Evolutionary conservation across 2,113 vertebrate genomes (phyloP), one percentile per base, ranked within the genome.

Genomic region (Cariama cristata): DNA sequence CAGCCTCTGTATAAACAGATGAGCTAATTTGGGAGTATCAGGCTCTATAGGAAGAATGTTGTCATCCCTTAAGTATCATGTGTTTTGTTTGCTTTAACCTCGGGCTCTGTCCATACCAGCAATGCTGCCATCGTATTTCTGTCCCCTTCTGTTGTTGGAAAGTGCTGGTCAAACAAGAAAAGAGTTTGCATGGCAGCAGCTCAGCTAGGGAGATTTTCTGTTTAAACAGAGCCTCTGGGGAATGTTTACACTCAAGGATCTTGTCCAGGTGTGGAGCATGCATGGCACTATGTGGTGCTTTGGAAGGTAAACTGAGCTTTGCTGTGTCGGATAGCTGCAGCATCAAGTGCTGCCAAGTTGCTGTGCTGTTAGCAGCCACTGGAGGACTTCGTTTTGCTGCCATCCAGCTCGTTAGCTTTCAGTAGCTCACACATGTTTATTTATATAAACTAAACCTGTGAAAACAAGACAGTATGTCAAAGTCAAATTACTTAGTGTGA

Each of bases 401-500:
- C 86, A 83, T 67, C 53, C 68, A 30, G 12, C 59, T 75, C 76
- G 67, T 79, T 20, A 79, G 40, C 30, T 72, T 75, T 88, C 58
- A 15, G 45, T 1, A 27, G 28, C 38, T 93, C 84, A 52, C 44
- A 76, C 30, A 56, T 73, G 58, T 62, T 96, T 96, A n/a, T 81
- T 85, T 96, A 24, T 79, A 53, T 40, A 84, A 89, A 89, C 14
- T 38, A 76, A 95, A 94, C 27, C 56, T 94, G 87, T 7, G 42
- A 94, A 88, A 94, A 26, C 82, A 71, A 89, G 85, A 13, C 45
- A 59, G n/a, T 75, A 33, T 53, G 96, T 98, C 94, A 95, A 96
- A 97, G 96, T 97, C 88, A 89, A 93, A 97, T 97, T 88, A 83
- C 49, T 42, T 59, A 12, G 67, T 45, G 83, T 82, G 86, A 93